Evolutionary conservation across 2,113 vertebrate species (phyloP).

Genomic region (Echinops telfairi): DNA sequence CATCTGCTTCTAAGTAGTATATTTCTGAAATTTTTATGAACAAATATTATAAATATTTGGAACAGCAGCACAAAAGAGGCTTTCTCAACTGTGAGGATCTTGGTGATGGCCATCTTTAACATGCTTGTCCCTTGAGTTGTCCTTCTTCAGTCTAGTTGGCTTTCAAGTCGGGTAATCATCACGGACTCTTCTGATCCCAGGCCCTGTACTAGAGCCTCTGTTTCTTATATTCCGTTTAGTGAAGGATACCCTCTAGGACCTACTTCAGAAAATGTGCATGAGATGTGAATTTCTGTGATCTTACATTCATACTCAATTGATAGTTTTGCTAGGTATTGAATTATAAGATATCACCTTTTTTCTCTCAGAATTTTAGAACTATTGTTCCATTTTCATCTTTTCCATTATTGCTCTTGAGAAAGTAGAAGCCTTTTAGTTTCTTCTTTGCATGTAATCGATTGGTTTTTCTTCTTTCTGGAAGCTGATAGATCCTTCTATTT

Average conservation of each 20-base stretch:
- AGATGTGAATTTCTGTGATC: background rate
- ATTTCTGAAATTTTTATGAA: slow-evolving; percentile 8
- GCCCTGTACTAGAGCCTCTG: background rate
- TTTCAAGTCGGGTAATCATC: background rate
- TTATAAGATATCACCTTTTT: background rate
- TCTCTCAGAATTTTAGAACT: slow-evolving; percentile 18
- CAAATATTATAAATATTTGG: slow-evolving; percentile 41
- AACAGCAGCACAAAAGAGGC: background rate
- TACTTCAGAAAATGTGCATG: background rate
- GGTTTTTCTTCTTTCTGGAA: background rate
- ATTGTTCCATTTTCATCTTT: background rate
- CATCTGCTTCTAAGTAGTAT: background rate
- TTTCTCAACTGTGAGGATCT: background rate
- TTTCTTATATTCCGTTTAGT: background rate
- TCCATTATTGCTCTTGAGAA: too few species aligned
- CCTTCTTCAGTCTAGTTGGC: background rate
- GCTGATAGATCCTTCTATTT: background rate
- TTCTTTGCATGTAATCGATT: background rate
- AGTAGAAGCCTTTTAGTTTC: background rate
- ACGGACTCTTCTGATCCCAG: background rate
- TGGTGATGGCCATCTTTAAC: background rate
- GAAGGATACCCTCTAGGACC: background rate
- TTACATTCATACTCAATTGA: background rate
- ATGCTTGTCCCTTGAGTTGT: background rate
- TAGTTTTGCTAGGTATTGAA: slow-evolving; percentile 19